A percentile compares a stretch with the other conserved stretches of the same genome.
These are phyloP conservation scores for Chiloscyllium punctatum DNA, from an alignment of 2,797 vertebrate genomes.

Conservation along the genomic window DNA sequence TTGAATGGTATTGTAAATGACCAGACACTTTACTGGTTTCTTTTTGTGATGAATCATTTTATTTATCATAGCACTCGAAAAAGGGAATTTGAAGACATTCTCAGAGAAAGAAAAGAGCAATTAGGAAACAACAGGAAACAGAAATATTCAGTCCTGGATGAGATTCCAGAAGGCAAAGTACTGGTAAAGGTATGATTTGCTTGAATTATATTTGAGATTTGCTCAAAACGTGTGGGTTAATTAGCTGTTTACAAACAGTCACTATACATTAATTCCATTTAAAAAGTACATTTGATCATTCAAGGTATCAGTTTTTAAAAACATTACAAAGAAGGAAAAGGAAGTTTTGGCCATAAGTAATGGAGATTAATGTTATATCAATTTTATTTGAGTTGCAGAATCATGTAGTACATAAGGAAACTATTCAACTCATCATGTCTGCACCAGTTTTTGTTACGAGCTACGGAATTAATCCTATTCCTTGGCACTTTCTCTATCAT, in stretches of 20 bases:
- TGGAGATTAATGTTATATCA: not conserved
- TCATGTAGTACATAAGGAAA: not conserved
- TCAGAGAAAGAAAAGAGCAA: constrained; percentile 42
- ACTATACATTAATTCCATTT: not conserved
- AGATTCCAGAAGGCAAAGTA: constrained; percentile 60
- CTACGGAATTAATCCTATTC: not conserved
- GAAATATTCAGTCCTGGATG: constrained; percentile 47
- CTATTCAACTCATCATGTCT: not conserved
- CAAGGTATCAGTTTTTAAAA: not conserved
- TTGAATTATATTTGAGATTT: not conserved
- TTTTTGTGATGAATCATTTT: not conserved
- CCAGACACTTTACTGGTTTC: not conserved
- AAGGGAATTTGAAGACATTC: constrained; percentile 39
- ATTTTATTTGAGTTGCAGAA: not conserved
- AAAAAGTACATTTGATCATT: not conserved
- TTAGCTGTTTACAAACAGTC: not conserved
- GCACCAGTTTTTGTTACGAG: not conserved
- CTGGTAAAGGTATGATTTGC: constrained; percentile 62
- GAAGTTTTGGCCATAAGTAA: not conserved
- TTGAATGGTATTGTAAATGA: not conserved
- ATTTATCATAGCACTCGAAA: constrained; percentile 26
- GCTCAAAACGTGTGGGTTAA: not conserved
- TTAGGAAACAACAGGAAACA: constrained; percentile 43
- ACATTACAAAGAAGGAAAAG: not conserved
- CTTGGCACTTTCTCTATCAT: not conserved